Evolutionary conservation across 2,113 vertebrate species (phyloP), one percentile per base, ranked within the genome.

Genomic region (Rhinichthys klamathensis): DNA sequence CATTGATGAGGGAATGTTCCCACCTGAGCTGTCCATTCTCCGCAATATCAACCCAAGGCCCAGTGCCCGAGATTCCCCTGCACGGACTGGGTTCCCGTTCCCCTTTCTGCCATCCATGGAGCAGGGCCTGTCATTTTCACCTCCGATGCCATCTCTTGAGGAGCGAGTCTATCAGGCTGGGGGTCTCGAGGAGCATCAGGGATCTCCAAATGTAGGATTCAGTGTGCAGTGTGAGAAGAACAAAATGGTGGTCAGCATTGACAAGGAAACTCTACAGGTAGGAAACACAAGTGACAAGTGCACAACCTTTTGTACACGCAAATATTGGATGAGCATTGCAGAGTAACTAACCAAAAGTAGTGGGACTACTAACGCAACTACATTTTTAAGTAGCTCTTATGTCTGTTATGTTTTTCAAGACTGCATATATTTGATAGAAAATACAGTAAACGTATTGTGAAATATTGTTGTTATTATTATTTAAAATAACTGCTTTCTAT

Each of bases 191-290:
- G 97, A 98, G 84, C 93, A 93, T 2, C 95, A 95, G 83, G 94
- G 94, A 3, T 63, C 86, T 15, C 89, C 94, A 81, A 95, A 90
- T 32, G 89, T 96, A 4, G 94, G 94, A 27, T 85, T 96, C 75
- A 96, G 87, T 0, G 95, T 99, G 89, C 95, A 92, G 87, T 99
- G 98, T 87, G 95, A 96, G 90, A 91, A 95, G 7, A 93, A 93
- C 46, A 95, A 91, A 91, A 97, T 99, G 95, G 94, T 95, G n/a
- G 96, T 98, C 89, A 94, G 95, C 91, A 90, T 99, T 49, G 95
- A 96, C 87, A 97, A 96, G 90, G 96, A 97, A 35, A 97, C 94
- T 82, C 92, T 99, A 58, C 95, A 97, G 93, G 98, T 99, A 90
- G 87, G 21, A 44, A 44, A n/a, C 38, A 58, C 21, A 76, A 25